Conservation (phyloP, 2,888 invertebrate species). For the Hydrotaea cyrtoneurina region DNA sequence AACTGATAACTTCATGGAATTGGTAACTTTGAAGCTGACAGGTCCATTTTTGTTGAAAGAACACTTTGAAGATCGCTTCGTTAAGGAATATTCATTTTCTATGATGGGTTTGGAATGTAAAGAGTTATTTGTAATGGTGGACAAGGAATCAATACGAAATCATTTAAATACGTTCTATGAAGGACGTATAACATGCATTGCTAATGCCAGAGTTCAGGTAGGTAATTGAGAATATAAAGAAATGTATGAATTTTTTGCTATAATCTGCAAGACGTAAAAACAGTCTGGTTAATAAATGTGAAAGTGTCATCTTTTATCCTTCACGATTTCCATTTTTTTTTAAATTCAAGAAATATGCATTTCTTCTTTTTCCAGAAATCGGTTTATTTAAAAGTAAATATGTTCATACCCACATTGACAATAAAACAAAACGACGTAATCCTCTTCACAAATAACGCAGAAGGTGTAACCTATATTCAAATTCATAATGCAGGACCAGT, state of each 20-base stretch:
- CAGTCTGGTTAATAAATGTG: no score
- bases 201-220: slow-evolving; percentile 70
- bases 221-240: neutral
- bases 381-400: slow-evolving; percentile 67
- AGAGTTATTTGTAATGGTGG: slow-evolving; percentile 71
- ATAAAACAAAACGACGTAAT: slow-evolving; percentile 72
- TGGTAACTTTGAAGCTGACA: slow-evolving; percentile 66
- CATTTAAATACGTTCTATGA: slow-evolving; percentile 68
- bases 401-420: slow-evolving; percentile 71
- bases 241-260: no score
- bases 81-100: slow-evolving; percentile 66
- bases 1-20: slow-evolving; percentile 39
- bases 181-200: slow-evolving; percentile 72
- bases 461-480: slow-evolving; percentile 68
- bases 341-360: no score
- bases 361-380: slow-evolving; percentile 62
- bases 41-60: slow-evolving; percentile 75
- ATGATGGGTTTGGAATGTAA: slow-evolving; percentile 69
- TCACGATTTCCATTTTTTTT: neutral
- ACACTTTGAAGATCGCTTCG: slow-evolving; percentile 68
- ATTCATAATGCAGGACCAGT: slow-evolving; percentile 72
- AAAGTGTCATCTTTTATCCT: no score
- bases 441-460: slow-evolving; percentile 71
- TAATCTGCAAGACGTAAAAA: no score
- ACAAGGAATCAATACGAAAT: slow-evolving; percentile 68